Conservation (phyloP, 2,797 vertebrate species). For the Pempheris klunzingeri region DNA sequence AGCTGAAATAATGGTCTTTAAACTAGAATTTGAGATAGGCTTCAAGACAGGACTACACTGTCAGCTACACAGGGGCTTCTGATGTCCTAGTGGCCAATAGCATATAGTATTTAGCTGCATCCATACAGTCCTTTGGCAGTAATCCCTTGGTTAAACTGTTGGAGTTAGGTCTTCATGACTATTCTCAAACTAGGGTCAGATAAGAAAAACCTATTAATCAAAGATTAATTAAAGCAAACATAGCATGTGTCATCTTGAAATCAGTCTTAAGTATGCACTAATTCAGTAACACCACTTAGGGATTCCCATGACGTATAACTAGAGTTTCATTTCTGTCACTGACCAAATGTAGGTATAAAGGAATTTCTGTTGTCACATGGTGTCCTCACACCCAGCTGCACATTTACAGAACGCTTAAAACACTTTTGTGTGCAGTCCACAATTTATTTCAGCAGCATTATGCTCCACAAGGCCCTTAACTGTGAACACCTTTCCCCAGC, state of each 20-base stretch:
- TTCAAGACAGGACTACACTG: background rate
- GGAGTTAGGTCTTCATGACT: background rate
- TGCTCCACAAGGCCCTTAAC: background rate
- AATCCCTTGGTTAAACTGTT: background rate
- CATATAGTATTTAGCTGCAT: background rate
- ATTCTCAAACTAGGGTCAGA: background rate
- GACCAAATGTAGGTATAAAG: background rate
- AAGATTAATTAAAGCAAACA: background rate
- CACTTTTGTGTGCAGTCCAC: too few species aligned
- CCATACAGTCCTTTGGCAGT: background rate
- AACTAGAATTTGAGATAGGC: background rate
- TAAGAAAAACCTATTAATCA: too few species aligned
- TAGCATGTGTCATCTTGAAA: background rate
- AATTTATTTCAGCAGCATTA: background rate
- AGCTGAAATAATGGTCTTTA: background rate
- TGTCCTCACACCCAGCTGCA: background rate
- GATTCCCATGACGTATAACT: background rate
- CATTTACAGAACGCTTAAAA: background rate
- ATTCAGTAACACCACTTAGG: background rate
- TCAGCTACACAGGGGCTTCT: background rate
- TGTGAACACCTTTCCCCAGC: background rate
- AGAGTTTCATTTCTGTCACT: conserved; percentile 23
- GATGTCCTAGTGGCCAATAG: background rate
- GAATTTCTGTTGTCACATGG: background rate
- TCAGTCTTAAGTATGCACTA: background rate